A percentile compares a stretch with the other conserved stretches of the same genome.
Conservation (phyloP, 1,140 invertebrate species). For the Leptinotarsa defecta region DNA sequence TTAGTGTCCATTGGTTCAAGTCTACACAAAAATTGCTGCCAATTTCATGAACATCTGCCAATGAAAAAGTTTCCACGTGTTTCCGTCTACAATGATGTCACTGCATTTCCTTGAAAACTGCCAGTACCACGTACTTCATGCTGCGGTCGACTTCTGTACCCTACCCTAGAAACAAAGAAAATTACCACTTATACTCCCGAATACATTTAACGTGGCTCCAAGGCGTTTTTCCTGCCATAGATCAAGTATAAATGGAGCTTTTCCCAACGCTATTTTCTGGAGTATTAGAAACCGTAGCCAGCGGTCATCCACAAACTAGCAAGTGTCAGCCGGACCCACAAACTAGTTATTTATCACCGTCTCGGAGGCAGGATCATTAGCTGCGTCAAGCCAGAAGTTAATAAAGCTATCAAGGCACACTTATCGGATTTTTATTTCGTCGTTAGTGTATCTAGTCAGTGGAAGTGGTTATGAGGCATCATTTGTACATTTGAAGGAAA, state of each 20-base stretch:
- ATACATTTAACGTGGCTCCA: constrained; percentile 13
- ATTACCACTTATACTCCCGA: background rate
- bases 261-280: constrained; percentile 27
- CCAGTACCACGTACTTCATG: no score
- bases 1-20: no score
- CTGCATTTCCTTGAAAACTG: no score
- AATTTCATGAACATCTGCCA: no score
- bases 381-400: constrained; percentile 34
- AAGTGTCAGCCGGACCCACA: constrained; percentile 41
- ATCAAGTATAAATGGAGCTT: constrained; percentile 27
- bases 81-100: no score
- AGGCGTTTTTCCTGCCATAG: constrained; percentile 20
- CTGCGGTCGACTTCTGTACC: no score
- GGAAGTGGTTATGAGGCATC: no score
- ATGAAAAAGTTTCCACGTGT: no score
- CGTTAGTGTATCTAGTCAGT: background rate
- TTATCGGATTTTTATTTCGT: constrained; percentile 29
- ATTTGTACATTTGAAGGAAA: no score
- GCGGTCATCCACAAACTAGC: constrained; percentile 42
- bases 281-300: constrained; percentile 36
- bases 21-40: no score
- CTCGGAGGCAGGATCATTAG: constrained; percentile 38
- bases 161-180: background rate
- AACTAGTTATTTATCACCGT: constrained; percentile 45
- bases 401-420: constrained; percentile 41